Evolutionary conservation across 37 sponge, comb jelly and placozoan genomes (phyloP).

Genomic region (Agelas oroides): DNA sequence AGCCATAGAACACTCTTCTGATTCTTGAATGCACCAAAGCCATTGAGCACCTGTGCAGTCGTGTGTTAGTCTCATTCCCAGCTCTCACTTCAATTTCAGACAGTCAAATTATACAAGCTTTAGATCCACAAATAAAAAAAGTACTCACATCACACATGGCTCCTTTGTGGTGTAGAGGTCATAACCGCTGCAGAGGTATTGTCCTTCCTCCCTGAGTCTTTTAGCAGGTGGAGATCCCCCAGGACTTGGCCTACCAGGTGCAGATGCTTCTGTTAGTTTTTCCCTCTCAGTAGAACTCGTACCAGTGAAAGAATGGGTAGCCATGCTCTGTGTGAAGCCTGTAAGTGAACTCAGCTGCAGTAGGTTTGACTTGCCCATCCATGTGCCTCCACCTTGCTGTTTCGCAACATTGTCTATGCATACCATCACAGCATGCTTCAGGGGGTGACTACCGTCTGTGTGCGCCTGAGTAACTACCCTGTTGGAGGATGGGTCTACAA

Average conservation of each 20-base stretch:
- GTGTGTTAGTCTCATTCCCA: too few species aligned
- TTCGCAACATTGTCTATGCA: conserved; percentile 85
- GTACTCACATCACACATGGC: conserved; percentile 95
- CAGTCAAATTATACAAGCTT: neutral
- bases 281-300: too few species aligned
- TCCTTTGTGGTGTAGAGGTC: conserved; percentile 87
- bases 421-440: conserved; percentile 90
- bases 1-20: conserved; percentile 82
- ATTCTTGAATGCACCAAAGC: conserved; percentile 96
- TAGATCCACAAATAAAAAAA: neutral
- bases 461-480: conserved; percentile 63
- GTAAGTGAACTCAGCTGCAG: neutral
- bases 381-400: conserved; percentile 83
- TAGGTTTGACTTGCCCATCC: conserved; percentile 7
- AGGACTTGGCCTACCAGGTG: neutral
- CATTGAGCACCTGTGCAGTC: conserved; percentile 90
- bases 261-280: neutral
- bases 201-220: conserved; percentile 18
- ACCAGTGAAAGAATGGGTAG: too few species aligned
- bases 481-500: conserved; percentile 69
- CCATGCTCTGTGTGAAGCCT: too few species aligned
- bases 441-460: conserved; percentile 48
- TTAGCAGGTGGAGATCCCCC: conserved; percentile 36
- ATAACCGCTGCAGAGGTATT: conserved; percentile 94
- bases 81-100: neutral